Evolutionary conservation across 2,797 vertebrate species (phyloP), one percentile per base, ranked within the genome.

Genomic region (Pangasius krempfi): DNA sequence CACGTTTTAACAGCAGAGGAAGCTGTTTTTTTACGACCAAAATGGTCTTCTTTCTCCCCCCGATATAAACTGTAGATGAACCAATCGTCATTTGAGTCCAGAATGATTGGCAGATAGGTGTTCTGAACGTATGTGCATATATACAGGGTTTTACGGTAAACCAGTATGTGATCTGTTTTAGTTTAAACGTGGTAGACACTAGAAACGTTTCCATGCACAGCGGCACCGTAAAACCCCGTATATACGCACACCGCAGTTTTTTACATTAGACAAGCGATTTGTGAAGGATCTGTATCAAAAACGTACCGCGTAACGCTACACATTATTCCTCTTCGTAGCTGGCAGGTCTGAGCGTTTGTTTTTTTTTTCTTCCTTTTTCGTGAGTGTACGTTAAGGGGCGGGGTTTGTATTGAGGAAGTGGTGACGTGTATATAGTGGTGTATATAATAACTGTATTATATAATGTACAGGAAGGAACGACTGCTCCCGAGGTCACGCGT

Each of bases 401-500:
- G n/a, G n/a, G 52, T 40, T 60, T 60, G 56, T 60, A 81, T 14
- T 1, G 16, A 22, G 33, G 56, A 33, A 25, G 18, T 81, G 54
- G 0, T 25, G 54, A 7, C 7, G 37, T 18, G 37, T 64, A 18
- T 62, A 22, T 62, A 18, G 20, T 14, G 6, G 58, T 84, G 22
- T 66, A 1, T 64, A 30, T 50, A 50, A 27, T 82, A 62, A 44
- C 25, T 18, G 40, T 83, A 14, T 40, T n/a, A 16, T 68, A 75
- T 84, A 64, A 87, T 79, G 44, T 89, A 81, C 66, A 89, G 47
- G 70, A 70, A n/a, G 68, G 16, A 68, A n/a, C 5, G 16, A 60
- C 22, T 27, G 16, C 72, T 70, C n/a, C 50, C 2, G 9, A 58
- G 56, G 25, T 47, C 58, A 18, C 7, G 37, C n/a, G 25, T 40